Evolutionary conservation across 2,113 vertebrate genomes (phyloP).

Genomic region (Oreochromis aureus): DNA sequence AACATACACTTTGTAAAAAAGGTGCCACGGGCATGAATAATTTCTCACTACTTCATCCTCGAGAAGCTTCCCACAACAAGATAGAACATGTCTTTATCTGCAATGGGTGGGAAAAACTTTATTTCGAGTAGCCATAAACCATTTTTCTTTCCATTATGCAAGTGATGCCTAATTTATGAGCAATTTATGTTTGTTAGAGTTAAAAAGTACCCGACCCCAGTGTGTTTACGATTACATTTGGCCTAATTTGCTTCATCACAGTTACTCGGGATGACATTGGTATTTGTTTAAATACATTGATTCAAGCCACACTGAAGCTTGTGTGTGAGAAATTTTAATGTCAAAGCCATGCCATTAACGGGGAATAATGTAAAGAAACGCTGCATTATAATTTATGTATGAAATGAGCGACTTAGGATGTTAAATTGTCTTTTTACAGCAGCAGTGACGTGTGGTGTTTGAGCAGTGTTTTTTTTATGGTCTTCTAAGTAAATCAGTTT

Average conservation of each 20-base stretch:
- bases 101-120: background rate
- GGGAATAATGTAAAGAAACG: constrained; percentile 56
- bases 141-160: background rate
- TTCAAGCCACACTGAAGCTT: background rate
- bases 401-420: constrained; percentile 14
- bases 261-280: background rate
- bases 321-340: constrained; percentile 52
- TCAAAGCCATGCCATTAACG: constrained; percentile 56
- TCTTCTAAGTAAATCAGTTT: background rate
- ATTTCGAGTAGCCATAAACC: background rate
- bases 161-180: background rate
- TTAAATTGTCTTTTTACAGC: background rate
- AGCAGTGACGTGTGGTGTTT: background rate
- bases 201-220: background rate
- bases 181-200: background rate
- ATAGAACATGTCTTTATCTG: background rate
- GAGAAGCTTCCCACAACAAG: background rate
- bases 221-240: background rate
- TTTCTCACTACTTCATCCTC: background rate
- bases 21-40: background rate
- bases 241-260: background rate
- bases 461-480: background rate
- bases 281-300: background rate
- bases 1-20: background rate
- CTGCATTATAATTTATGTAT: constrained; percentile 49